phyloP scores from a whole-genome alignment of 2,797 vertebrate species.

The Amblyopsis hoosieri region DNA sequence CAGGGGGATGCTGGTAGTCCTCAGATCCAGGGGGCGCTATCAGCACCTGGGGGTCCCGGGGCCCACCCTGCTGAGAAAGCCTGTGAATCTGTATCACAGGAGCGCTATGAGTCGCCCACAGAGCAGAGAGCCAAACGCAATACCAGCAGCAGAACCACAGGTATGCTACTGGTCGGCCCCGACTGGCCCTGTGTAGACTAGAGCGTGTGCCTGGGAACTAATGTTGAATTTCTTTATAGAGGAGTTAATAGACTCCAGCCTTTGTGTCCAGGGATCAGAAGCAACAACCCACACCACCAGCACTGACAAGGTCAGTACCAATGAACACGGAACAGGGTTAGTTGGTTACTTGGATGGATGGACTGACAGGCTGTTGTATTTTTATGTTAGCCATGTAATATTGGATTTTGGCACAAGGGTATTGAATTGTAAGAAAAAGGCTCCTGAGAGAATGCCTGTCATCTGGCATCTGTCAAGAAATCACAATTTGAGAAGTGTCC shows the following conservation, averaged over 20 bases:
- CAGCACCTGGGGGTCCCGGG: constrained; percentile 18
- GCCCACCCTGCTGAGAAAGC: constrained; percentile 44
- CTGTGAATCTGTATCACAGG: constrained; percentile 31
- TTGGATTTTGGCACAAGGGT: constrained; percentile 37
- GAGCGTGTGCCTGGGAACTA: constrained; percentile 1
- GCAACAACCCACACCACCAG: constrained; percentile 72
- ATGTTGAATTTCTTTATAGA: constrained; percentile 60
- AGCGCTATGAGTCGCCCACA: constrained; percentile 40
- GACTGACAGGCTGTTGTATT: constrained; percentile 35
- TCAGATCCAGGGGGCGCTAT: constrained; percentile 43
- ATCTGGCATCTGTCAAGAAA: constrained; percentile 3
- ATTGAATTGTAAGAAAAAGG: constrained; percentile 35
- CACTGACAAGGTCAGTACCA: constrained; percentile 77
- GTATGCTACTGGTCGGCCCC: constrained; percentile 36
- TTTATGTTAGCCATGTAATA: background rate
- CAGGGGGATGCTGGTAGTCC: constrained; percentile 27
- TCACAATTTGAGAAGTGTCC: no score
- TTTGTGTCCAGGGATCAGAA: constrained; percentile 75
- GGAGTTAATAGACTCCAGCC: constrained; percentile 72
- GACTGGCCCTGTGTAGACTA: background rate
- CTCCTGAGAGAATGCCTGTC: constrained; percentile 40
- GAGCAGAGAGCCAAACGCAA: constrained; percentile 67
- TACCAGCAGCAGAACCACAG: constrained; percentile 68
- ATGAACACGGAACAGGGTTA: constrained; percentile 11
- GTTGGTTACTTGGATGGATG: constrained; percentile 32